phyloP scores from a whole-genome alignment of 1,140 invertebrate genomes.

The Diprion similis region DNA sequence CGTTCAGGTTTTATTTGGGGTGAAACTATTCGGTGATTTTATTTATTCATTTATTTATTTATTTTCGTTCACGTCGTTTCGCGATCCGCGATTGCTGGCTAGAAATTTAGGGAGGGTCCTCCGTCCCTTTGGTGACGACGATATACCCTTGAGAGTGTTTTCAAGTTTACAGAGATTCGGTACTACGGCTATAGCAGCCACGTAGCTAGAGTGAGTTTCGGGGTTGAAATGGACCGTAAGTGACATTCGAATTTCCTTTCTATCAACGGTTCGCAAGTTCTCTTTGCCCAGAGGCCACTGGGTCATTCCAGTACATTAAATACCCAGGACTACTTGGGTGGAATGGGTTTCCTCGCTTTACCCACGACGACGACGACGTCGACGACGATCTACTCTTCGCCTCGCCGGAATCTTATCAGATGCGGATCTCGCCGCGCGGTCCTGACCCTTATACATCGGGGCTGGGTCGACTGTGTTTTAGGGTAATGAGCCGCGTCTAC shows the following conservation, averaged over 20 bases:
- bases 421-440: background rate
- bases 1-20: too few species aligned
- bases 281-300: background rate
- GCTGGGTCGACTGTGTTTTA: constrained; percentile 5
- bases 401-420: background rate
- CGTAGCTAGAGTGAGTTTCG: too few species aligned
- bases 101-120: too few species aligned
- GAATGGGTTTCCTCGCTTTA: background rate
- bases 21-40: too few species aligned
- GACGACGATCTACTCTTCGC: background rate
- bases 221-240: background rate
- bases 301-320: constrained; percentile 1
- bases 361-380: background rate
- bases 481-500: background rate
- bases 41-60: too few species aligned
- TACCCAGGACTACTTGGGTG: background rate
- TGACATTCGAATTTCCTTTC: background rate
- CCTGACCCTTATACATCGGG: background rate
- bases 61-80: too few species aligned
- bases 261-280: background rate
- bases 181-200: too few species aligned
- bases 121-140: too few species aligned
- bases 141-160: too few species aligned
- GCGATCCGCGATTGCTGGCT: too few species aligned
- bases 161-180: too few species aligned